Evolutionary conservation across 1,140 invertebrate species (phyloP), one percentile per base, ranked within the genome.

Genomic region (Stratiolaelaps scimitus): DNA sequence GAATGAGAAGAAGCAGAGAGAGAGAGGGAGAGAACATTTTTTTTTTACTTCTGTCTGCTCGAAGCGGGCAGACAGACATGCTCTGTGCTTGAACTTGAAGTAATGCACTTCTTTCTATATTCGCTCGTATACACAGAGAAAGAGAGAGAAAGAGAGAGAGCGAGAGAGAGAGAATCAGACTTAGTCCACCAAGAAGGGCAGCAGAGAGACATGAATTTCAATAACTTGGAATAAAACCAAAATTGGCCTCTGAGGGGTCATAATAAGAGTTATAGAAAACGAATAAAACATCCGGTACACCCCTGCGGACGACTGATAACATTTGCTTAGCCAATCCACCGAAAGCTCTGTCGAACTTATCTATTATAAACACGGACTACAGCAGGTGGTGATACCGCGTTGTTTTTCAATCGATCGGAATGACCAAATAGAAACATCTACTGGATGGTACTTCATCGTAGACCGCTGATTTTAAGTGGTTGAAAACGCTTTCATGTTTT

Each of bases 181-280:
- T 28, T 15, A 28, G 19, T 48, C 15, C 47, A 10, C 23, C 23
- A 29, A 15, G 53, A 17, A 10, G 10, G 53, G 2, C 15, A 2
- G 26, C 53, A 34, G 1, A 10, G 10, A 26, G 23, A 26, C 53
- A 60, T 60, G 53, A 60, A 60, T 60, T 60, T 60, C 53, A 60
- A 60, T 60, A 60, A 60, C 53, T 60, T 26, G 53, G 26, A 60
- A 60, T 60, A 60, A 60, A 60, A 60, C 53, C 34, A 17, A 60
- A 60, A 60, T 60, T 34, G 53, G 26, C 53, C 53, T 60, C 53
- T n/a, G 23, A 60, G 53, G 53, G 26, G 53, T 23, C 53, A 60
- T 60, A 60, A 60, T 4, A 2, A 60, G 23, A 29, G 13, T 26
- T 48, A 23, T 48, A 28, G 19, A 6, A 48, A 23, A 28, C 47